Percentiles rank a stretch among this genome's conserved stretches.
These are phyloP conservation scores for Nomada fucata DNA, from an alignment of 2,888 invertebrate species.

Conservation along the genomic window DNA sequence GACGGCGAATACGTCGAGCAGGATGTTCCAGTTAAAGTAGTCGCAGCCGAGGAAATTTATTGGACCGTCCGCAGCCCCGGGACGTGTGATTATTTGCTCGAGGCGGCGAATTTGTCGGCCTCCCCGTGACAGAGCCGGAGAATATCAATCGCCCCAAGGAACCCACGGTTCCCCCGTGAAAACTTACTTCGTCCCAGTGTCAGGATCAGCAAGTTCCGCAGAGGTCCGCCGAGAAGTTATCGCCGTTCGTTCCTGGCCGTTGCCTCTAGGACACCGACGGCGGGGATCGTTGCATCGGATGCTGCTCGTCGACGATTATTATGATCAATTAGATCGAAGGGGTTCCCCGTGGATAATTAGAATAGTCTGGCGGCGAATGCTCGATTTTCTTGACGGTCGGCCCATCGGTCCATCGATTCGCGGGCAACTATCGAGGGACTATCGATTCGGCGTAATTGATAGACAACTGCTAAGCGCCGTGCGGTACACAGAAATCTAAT, in stretches of 20 bases:
- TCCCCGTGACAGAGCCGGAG: slow-evolving; percentile 47
- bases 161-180: slow-evolving; percentile 11
- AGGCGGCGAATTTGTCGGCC: slow-evolving; percentile 68
- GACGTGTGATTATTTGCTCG: slow-evolving; percentile 69
- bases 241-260: background rate
- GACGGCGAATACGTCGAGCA: slow-evolving; percentile 56
- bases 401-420: slow-evolving; percentile 18
- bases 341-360: slow-evolving; percentile 29
- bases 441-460: slow-evolving; percentile 65
- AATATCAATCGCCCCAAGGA: slow-evolving; percentile 56
- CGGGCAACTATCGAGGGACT: background rate
- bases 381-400: slow-evolving; percentile 9
- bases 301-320: slow-evolving; percentile 26
- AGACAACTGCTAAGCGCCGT: slow-evolving; percentile 51
- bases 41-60: slow-evolving; percentile 65
- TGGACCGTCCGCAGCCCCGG: slow-evolving; percentile 54
- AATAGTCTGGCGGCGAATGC: background rate
- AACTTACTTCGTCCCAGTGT: slow-evolving; percentile 20
- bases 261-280: background rate
- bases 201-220: slow-evolving; percentile 3
- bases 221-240: slow-evolving; percentile 8
- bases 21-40: slow-evolving; percentile 55
- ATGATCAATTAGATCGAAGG: slow-evolving; percentile 41
- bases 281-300: background rate
- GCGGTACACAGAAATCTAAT: slow-evolving; percentile 56